Evolutionary conservation across 2,888 invertebrate genomes (phyloP), one percentile per base, ranked within the genome.

Genomic region (Cremastobaeus sp.): DNA sequence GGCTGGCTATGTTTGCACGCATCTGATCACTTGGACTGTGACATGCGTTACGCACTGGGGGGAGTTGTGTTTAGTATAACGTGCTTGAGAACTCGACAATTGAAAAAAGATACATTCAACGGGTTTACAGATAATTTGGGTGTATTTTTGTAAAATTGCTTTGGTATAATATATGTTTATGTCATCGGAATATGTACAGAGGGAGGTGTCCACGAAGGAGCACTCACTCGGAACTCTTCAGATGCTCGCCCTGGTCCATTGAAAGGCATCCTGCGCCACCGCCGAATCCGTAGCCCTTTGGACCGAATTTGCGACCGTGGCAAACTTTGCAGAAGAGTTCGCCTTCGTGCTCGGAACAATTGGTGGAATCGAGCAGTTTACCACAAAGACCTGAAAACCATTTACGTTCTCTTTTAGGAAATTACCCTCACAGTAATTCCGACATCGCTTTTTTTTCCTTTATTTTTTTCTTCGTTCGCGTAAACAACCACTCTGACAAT

Each of bases 341-440:
- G 86, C 95, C 95, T 87, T 97, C 97, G 91, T 99, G 99, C 89
- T 98, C 97, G 84, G 97, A 92, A 91, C 96, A 96, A 91, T 97
- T 99, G 91, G 98, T 98, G 84, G 98, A 98, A 90, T 99, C 99
- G 89, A 99, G 92, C 91, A 96, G 92, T 91, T 99, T 99, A 90
- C 95, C 93, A 93, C 99, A 99, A 91, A 98, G 91, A 88, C 95
- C 97, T 97, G 89, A 30, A 32, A 43, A 20, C 12, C n/a, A n/a
- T n/a, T n/a, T n/a, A n/a, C n/a, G n/a, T n/a, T n/a, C n/a, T n/a
- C n/a, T n/a, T n/a, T n/a, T n/a, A n/a, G n/a, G n/a, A n/a, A n/a
- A n/a, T n/a, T n/a, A n/a, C n/a, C n/a, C n/a, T n/a, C n/a, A n/a
- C n/a, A n/a, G n/a, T n/a, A n/a, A n/a, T n/a, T n/a, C n/a, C n/a